These are phyloP conservation scores for Pelodiscus sinensis DNA, from an alignment of 2,113 vertebrate species.

Conservation along the genomic window DNA sequence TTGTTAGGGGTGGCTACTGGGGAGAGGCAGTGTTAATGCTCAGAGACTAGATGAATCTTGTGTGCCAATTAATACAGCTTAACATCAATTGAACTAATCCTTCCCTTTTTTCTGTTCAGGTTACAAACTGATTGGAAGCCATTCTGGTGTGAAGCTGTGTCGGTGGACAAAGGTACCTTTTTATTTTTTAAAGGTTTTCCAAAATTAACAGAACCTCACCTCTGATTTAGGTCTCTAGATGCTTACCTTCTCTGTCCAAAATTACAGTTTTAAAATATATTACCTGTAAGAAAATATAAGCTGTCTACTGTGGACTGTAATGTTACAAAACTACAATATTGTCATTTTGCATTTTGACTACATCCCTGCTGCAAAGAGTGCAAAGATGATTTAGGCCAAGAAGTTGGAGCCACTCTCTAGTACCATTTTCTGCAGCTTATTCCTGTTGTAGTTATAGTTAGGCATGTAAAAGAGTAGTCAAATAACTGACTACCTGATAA, in stretches of 20 bases:
- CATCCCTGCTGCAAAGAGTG: background rate
- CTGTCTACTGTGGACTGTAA: background rate
- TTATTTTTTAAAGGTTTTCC: background rate
- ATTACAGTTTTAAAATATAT: background rate
- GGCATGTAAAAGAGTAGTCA: no score
- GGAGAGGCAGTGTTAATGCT: background rate
- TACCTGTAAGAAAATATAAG: background rate
- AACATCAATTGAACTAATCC: background rate
- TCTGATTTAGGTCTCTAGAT: no score
- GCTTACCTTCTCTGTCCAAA: background rate
- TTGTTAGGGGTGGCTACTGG: background rate
- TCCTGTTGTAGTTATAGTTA: background rate
- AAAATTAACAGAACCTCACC: background rate
- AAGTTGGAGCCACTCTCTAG: background rate
- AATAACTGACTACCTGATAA: no score
- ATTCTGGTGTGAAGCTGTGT: conserved; percentile 96
- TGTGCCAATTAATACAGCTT: background rate
- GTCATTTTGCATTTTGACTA: background rate
- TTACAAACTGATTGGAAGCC: conserved; percentile 94
- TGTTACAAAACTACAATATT: background rate
- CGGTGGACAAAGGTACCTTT: conserved; percentile 94
- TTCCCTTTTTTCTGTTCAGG: conserved; percentile 76
- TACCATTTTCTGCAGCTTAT: background rate
- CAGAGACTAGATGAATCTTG: background rate
- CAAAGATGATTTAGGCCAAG: background rate